Evolutionary conservation across 2,797 vertebrate species (phyloP), one percentile per base, ranked within the genome.

Genomic region (Micromesistius poutassou): DNA sequence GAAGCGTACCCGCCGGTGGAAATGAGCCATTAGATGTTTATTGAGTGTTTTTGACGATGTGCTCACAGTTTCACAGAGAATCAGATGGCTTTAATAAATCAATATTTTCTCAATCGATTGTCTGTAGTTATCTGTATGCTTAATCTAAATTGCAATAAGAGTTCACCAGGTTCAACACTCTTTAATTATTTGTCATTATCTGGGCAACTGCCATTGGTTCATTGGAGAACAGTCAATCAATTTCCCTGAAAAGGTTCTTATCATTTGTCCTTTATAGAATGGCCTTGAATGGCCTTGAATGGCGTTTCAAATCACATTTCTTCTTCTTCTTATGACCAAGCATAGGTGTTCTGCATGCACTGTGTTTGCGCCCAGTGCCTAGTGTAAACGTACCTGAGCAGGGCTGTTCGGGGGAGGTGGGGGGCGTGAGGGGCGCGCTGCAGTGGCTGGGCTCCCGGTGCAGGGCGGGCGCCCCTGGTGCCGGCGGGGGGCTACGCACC

Each of bases 341-440:
- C 36, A 36, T 36, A 36, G 36, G 8, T 36, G 6, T 36, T 36
- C 36, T 38, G 36, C 36, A 38, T 38, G 36, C 36, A 38, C 9
- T 10, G 10, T 38, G 36, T 38, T 38, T 10, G 36, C 7, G 36
- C 9, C 8, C 36, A 12, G 16, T 62, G 50, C n/a, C 4, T 28
- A 66, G 66, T 6, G n/a, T 10, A 12, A 9, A 25, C 8, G 28
- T 30, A 98, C 97, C 97, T 81, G 94, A 90, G 83, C 95, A 84
- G 6, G 95, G 94, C 92, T 98, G 97, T 82, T 97, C 97, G 10
- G 98, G 98, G 77, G 98, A 99, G 5, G 97, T 97, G 70, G 98
- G 97, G 4, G 98, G 98, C 0, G 98, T 98, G 73, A 99, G 96
- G 0, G 96, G 96, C 88, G 97, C 95, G 81, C 96, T 96, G 88